These are phyloP conservation scores for Catamblyrhynchus diadema DNA, from an alignment of 2,797 vertebrate species.

Conservation along the genomic window DNA sequence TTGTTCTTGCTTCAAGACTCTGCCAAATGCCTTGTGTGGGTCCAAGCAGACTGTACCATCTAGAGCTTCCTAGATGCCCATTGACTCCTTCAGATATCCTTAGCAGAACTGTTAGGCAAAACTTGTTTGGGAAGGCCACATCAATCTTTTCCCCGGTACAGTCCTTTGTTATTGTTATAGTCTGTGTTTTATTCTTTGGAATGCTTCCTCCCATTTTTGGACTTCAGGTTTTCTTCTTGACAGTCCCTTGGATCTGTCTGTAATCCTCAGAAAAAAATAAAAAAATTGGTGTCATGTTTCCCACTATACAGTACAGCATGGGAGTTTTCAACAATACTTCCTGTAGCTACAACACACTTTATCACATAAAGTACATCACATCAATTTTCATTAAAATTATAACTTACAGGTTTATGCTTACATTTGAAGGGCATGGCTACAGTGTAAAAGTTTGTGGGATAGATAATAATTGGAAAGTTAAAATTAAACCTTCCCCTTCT, in stretches of 20 bases:
- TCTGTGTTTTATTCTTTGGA: background rate
- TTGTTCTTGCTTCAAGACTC: background rate
- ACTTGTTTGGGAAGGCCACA: background rate
- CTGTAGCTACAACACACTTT: background rate
- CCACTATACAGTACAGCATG: background rate
- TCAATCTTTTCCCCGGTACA: background rate
- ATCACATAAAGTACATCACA: background rate
- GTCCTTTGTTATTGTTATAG: background rate
- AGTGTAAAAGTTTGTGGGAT: background rate
- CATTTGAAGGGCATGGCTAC: background rate
- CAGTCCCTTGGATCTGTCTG: background rate
- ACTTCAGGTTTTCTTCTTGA: background rate
- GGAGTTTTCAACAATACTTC: background rate
- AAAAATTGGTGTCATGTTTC: background rate
- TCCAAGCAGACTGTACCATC: background rate
- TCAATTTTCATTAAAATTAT: background rate
- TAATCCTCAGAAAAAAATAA: background rate
- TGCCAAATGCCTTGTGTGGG: background rate
- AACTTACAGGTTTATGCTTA: background rate
- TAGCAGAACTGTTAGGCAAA: background rate
- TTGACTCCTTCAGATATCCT: background rate
- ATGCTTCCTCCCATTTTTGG: background rate
- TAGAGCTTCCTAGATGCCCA: background rate
- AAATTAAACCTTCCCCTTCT: background rate
- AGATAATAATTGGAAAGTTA: background rate